Percentiles rank a stretch among this genome's conserved stretches.
Evolutionary conservation across 37 sponge, comb jelly and placozoan species (phyloP).

Genomic region (Oscarella lobularis): DNA sequence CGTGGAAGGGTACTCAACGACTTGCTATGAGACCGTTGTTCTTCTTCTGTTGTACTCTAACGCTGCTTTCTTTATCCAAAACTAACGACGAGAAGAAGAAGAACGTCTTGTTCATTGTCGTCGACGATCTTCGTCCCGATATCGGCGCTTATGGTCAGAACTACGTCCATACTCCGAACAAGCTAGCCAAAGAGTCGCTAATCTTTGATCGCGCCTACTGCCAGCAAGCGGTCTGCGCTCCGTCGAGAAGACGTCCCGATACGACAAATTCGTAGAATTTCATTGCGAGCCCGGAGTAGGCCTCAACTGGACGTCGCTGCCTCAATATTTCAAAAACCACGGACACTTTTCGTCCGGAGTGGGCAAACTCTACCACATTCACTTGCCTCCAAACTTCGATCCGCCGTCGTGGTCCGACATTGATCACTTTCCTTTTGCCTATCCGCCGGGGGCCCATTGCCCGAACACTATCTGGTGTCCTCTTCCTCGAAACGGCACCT

Average conservation of each 20-base stretch:
- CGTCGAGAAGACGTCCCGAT: constrained; percentile 30
- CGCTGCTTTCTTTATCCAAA: no score
- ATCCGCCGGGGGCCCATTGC: no score
- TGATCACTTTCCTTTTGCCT: constrained; percentile 14
- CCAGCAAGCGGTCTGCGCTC: constrained; percentile 30
- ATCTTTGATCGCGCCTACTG: constrained; percentile 36
- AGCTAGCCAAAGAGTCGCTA: constrained; percentile 26
- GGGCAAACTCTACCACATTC: constrained; percentile 19
- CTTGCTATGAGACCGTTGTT: no score
- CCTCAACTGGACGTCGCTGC: constrained; percentile 20
- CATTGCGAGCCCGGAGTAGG: constrained; percentile 12
- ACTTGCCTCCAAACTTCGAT: constrained; percentile 14
- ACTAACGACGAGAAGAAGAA: no score
- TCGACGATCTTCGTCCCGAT: constrained; percentile 33
- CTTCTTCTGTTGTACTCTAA: no score
- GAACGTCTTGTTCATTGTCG: constrained; percentile 26
- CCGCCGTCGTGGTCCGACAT: constrained; percentile 20
- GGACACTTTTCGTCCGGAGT: constrained; percentile 18
- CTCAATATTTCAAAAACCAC: constrained; percentile 19
- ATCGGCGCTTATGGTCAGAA: constrained; percentile 23
- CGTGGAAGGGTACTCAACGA: no score
- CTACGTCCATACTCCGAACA: constrained; percentile 14
- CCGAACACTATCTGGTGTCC: constrained; percentile 16
- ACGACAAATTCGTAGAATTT: constrained; percentile 17
- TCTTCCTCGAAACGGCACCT: not conserved